Percentiles rank a stretch among this genome's conserved stretches.
Evolutionary conservation across 2,888 invertebrate species (phyloP).

Genomic region (Leucozona laternaria): DNA sequence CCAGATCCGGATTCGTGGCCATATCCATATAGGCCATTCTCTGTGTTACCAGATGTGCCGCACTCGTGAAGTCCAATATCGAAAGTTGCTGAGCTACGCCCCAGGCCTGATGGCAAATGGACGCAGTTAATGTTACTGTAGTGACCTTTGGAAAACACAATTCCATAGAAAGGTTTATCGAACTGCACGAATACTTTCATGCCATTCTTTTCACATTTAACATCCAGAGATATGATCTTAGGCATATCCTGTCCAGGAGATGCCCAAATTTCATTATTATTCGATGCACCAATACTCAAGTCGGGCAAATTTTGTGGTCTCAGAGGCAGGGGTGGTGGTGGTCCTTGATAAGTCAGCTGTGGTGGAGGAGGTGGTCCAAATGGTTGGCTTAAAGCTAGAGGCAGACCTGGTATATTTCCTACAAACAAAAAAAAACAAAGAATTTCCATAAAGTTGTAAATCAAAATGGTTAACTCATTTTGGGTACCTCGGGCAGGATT

Average conservation of each 20-base stretch:
- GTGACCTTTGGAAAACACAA: slow-evolving; percentile 97
- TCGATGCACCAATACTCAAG: slow-evolving; percentile 80
- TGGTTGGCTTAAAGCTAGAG: slow-evolving; percentile 84
- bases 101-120: slow-evolving; percentile 94
- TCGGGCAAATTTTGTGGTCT: slow-evolving; percentile 80
- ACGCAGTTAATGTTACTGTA: slow-evolving; percentile 97
- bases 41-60: slow-evolving; percentile 96
- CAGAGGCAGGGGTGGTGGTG: slow-evolving; percentile 85
- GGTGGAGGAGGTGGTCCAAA: slow-evolving; percentile 85
- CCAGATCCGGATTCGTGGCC: slow-evolving; percentile 95
- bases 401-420: slow-evolving; percentile 84
- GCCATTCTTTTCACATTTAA: slow-evolving; percentile 96
- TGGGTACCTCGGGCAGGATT: slow-evolving; percentile 80
- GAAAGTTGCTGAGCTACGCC: slow-evolving; percentile 93
- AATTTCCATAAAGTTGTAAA: slow-evolving; percentile 9
- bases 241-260: slow-evolving; percentile 95
- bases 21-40: slow-evolving; percentile 94
- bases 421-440: slow-evolving; percentile 83
- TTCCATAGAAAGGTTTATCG: slow-evolving; percentile 97
- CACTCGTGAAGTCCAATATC: slow-evolving; percentile 96
- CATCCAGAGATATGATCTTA: slow-evolving; percentile 95
- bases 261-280: slow-evolving; percentile 92
- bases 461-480: slow-evolving; percentile 52
- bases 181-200: slow-evolving; percentile 98
- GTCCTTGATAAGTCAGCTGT: slow-evolving; percentile 89